Evolutionary conservation across 2,888 invertebrate species (phyloP), one percentile per base, ranked within the genome.

Genomic region (Candidula unifasciata): DNA sequence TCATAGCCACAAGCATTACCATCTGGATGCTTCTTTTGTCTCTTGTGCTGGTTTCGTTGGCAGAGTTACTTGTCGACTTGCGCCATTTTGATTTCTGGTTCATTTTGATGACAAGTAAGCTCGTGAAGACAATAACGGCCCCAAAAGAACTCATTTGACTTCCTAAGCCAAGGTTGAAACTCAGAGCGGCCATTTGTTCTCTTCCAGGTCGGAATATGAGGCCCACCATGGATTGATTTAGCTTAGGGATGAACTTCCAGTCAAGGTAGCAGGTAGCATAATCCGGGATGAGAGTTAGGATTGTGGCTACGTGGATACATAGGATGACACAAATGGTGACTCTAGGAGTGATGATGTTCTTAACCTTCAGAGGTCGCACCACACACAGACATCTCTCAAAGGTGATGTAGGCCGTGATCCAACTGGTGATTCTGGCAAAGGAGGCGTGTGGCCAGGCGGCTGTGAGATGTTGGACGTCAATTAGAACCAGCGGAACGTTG

Each of bases 141-240:
- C 30, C 30, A 18, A 82, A 82, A 18, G 73, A 54, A 10, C 54
- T 44, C 2, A 74, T 21, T 16, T 64, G 64, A 13, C 57, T 71
- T 33, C 83, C 66, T 0, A 54, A 57, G 6, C 54, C 33, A 44
- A 80, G 18, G 10, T 54, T 33, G 64, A 69, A 68, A 16, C 57
- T 83, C 13, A 68, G 18, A 8, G 54, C 71, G 5, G 57, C 54
- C 64, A 80, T 37, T n/a, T 80, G 54, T n/a, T 73, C 27, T 68
- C 52, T 76, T 33, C 77, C 76, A 24, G 37, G n/a, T 3, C 57
- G 71, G 71, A 69, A 78, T 0, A 74, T 10, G 13, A 73, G 64
- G 13, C 83, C 82, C 44, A 82, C 24, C 77, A 77, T 77, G 5
- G 82, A 66, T 33, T 44, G 35, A n/a, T 82, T 82, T 0, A 30